Percentiles rank a stretch among this genome's conserved stretches.
Evolutionary conservation across 2,797 vertebrate genomes (phyloP).

Genomic region (Hipposideros larvatus): DNA sequence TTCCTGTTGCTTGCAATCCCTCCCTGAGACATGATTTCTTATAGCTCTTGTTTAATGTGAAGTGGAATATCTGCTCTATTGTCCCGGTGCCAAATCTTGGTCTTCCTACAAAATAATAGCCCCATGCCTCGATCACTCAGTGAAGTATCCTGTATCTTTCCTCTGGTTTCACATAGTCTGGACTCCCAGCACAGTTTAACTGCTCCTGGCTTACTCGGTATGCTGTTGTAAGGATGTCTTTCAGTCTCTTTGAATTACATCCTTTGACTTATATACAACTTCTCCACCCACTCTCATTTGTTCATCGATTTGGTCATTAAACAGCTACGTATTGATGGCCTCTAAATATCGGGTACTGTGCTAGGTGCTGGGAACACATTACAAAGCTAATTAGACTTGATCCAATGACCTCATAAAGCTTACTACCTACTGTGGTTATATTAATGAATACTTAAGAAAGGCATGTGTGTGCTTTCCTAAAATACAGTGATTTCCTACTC

Average conservation of each 20-base stretch:
- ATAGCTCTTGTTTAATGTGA: neutral
- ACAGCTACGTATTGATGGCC: neutral
- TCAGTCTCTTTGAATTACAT: neutral
- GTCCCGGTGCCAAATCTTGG: neutral
- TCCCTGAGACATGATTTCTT: neutral
- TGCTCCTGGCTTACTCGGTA: neutral
- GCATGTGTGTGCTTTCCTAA: neutral
- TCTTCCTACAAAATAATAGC: neutral
- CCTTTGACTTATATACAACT: neutral
- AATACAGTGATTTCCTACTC: conserved; percentile 24
- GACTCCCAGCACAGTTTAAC: neutral
- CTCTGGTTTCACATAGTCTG: neutral
- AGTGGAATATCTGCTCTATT: neutral
- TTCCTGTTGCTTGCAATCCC: neutral
- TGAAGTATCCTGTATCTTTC: neutral
- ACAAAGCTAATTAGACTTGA: neutral
- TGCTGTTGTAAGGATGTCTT: neutral
- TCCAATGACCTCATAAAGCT: neutral
- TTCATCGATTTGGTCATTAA: neutral
- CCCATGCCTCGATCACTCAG: neutral
- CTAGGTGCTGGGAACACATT: neutral
- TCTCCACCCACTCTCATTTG: neutral
- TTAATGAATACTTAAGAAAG: conserved; percentile 25
- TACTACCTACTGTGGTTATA: neutral
- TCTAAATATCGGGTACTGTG: neutral